A percentile compares a stretch with the other conserved stretches of the same genome.
Evolutionary conservation across 2,113 vertebrate genomes (phyloP).

Genomic region (Periophthalmus modestus): DNA sequence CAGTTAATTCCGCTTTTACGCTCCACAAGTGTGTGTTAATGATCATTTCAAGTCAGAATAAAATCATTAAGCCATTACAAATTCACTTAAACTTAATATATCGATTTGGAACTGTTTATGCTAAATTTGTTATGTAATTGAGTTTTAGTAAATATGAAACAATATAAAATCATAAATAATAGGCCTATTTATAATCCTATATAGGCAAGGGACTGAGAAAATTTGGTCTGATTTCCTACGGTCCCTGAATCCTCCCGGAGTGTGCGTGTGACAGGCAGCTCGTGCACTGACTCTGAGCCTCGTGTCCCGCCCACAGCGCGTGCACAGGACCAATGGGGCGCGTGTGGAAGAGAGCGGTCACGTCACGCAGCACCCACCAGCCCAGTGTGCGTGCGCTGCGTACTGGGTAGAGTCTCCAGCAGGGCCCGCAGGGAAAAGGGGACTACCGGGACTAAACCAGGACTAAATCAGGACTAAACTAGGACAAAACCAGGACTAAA

Average conservation of each 20-base stretch:
- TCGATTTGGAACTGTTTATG: too few relatives aligned
- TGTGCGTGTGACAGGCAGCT: constrained; percentile 66
- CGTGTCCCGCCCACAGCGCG: constrained; percentile 66
- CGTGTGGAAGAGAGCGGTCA: constrained; percentile 45
- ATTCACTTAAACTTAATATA: too few relatives aligned
- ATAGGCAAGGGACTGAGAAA: neutral
- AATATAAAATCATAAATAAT: too few relatives aligned
- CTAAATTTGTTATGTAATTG: too few relatives aligned
- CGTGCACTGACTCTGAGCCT: constrained; percentile 56
- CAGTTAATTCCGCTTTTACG: too few relatives aligned
- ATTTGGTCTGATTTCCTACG: neutral
- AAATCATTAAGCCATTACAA: too few relatives aligned
- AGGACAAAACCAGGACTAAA: neutral
- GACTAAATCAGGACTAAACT: neutral
- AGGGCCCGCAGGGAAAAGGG: neutral
- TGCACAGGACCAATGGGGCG: constrained; percentile 56
- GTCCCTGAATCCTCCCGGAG: constrained; percentile 9
- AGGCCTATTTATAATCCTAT: too few relatives aligned
- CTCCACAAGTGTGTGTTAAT: too few relatives aligned
- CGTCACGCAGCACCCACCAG: constrained; percentile 9
- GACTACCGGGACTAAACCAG: neutral
- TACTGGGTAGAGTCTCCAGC: constrained; percentile 15
- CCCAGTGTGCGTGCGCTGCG: constrained; percentile 20
- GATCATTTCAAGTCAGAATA: too few relatives aligned
- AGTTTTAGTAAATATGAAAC: too few relatives aligned